Base-by-base conservation (phyloP, 1,140 invertebrate species). In the Bombus fervidus region DNA sequence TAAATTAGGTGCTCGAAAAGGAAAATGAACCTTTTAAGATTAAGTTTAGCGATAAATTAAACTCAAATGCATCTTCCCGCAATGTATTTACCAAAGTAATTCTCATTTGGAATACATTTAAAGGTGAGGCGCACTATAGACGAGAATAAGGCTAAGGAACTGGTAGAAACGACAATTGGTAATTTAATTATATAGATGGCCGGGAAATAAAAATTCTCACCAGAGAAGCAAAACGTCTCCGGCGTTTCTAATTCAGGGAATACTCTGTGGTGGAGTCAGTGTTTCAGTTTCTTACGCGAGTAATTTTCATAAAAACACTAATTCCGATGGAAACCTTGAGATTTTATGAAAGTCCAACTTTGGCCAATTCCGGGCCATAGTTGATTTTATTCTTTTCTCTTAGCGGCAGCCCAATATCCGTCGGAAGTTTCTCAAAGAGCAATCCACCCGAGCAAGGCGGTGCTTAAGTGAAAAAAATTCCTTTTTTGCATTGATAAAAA, bases 281-380 rank as follows among this genome's bases (percentile, higher is more conserved):
- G 28, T 47, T 43, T 37, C 43, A 71, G 53, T 66, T 62, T 73
- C 31, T 80, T 80, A 2, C 3, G 13, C 41, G 77, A 43, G 53
- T 74, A 73, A 81, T 74, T 73, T 81, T 43, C 37, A 62, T 62
- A 41, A 73, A 73, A 74, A 73, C n/a, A 43, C 22, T 47, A 73
- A 74, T 81, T 15, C n/a, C 10, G 5, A 9, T 25, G 22, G 22
- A 34, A 62, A 73, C 37, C 34, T 41, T 2, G 47, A 57, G 37
- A 62, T 72, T 81, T 43, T 31, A n/a, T 10, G 57, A 47, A 82
- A 74, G 25, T 53, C 43, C 64, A n/a, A 6, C 15, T 59, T 34
- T 9, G 8, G 5, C 25, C 39, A 74, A 81, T 81, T 73, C 22
- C 39, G n/a, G 39, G 72, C 8, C 18, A 31, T 2, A 15, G 41